phyloP scores from a whole-genome alignment of 2,888 invertebrate genomes.

The Crematogaster levior region DNA sequence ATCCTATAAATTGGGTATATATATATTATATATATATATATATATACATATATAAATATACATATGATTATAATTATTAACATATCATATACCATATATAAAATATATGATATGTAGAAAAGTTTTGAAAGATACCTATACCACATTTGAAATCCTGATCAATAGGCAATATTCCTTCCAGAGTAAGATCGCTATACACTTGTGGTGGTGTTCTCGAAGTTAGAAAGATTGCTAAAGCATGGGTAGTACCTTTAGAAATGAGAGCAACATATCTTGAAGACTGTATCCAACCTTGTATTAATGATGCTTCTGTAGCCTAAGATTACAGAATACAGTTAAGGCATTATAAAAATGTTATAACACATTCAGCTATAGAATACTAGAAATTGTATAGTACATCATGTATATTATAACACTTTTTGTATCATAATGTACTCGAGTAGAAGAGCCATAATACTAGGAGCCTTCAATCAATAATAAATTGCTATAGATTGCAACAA shows the following conservation, averaged over 20 bases:
- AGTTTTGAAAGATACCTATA: slow-evolving; percentile 86
- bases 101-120: background rate
- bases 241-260: slow-evolving; percentile 87
- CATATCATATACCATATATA: background rate
- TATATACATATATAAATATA: no score
- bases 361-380: no score
- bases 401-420: no score
- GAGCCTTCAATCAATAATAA: background rate
- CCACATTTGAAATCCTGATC: slow-evolving; percentile 93
- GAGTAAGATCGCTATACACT: slow-evolving; percentile 91
- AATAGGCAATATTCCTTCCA: slow-evolving; percentile 93
- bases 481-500: background rate
- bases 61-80: no score
- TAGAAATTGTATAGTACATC: no score
- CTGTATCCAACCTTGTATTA: slow-evolving; percentile 86
- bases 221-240: slow-evolving; percentile 87
- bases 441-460: no score
- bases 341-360: slow-evolving; percentile 75
- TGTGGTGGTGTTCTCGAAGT: slow-evolving; percentile 89
- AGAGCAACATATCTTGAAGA: slow-evolving; percentile 87
- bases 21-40: no score
- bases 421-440: no score
- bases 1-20: no score
- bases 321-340: slow-evolving; percentile 71
- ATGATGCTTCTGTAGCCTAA: slow-evolving; percentile 85